A percentile compares a stretch with the other conserved stretches of the same genome.
These are phyloP conservation scores for Lophotis ruficrista DNA, from an alignment of 2,113 vertebrate species.

Conservation along the genomic window DNA sequence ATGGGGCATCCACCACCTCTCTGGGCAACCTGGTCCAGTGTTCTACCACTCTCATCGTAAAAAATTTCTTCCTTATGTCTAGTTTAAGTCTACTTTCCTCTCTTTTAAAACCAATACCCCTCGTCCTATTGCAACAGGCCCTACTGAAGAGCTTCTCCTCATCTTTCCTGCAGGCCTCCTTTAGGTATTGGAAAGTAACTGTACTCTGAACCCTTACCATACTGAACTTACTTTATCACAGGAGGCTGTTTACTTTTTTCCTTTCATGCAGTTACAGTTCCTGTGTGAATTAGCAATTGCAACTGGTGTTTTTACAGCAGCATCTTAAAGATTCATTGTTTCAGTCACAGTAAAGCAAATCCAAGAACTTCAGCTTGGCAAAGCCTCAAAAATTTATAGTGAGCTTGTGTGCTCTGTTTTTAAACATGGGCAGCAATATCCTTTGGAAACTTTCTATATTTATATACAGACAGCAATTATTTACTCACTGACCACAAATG, in stretches of 20 bases:
- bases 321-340: slow-evolving; percentile 7
- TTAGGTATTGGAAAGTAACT: too few species aligned
- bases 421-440: not conserved
- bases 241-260: not conserved
- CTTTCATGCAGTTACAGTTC: not conserved
- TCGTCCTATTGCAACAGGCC: too few species aligned
- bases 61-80: too few species aligned
- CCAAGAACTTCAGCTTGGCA: not conserved
- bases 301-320: not conserved
- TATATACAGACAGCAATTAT: not conserved
- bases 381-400: not conserved
- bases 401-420: slow-evolving; percentile 15
- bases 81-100: too few species aligned
- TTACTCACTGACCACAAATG: slow-evolving; percentile 4
- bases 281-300: not conserved
- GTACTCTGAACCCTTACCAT: not conserved
- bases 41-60: too few species aligned
- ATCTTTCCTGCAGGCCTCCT: too few species aligned
- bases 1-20: too few species aligned
- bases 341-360: not conserved
- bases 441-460: not conserved
- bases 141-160: too few species aligned
- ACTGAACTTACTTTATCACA: not conserved
- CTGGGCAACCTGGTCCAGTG: too few species aligned
- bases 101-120: too few species aligned